These are phyloP conservation scores for Artibeus lituratus DNA, from an alignment of 2,797 vertebrate genomes.

Conservation along the genomic window DNA sequence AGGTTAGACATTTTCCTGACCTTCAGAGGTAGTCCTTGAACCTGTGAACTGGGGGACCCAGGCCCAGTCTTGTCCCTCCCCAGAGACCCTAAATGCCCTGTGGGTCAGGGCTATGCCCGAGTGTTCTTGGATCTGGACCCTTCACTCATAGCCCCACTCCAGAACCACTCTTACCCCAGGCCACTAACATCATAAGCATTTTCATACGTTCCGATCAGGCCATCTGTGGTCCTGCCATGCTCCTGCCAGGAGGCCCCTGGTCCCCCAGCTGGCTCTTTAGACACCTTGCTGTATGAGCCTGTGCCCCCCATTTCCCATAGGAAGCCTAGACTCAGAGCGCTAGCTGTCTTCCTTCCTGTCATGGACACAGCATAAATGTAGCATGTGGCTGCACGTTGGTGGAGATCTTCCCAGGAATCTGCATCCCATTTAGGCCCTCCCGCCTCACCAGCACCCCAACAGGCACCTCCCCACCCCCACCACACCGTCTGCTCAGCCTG, in stretches of 20 bases:
- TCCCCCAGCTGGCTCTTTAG: not conserved
- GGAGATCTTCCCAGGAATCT: not conserved
- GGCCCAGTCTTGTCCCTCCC: not conserved
- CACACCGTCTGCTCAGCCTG: not conserved
- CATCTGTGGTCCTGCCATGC: rapidly evolving
- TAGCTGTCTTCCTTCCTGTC: not conserved
- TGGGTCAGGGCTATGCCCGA: not conserved
- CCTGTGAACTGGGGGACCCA: not conserved
- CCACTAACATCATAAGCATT: not conserved
- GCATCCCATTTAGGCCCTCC: not conserved
- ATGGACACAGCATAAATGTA: not conserved
- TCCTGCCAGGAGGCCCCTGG: not conserved
- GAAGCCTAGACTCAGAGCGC: not conserved
- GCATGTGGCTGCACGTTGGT: not conserved
- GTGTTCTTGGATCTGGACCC: not conserved
- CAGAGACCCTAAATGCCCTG: not conserved
- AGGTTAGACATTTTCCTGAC: not conserved
- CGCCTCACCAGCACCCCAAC: not conserved
- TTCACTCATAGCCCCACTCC: not conserved
- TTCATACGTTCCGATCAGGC: not conserved
- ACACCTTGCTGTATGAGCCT: not conserved
- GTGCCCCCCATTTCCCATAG: not conserved
- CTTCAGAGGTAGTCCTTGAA: not conserved
- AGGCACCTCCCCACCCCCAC: not conserved
- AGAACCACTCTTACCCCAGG: not conserved